These are phyloP conservation scores for Rhagoletis pomonella DNA, from an alignment of 1,140 invertebrate genomes.

Conservation along the genomic window DNA sequence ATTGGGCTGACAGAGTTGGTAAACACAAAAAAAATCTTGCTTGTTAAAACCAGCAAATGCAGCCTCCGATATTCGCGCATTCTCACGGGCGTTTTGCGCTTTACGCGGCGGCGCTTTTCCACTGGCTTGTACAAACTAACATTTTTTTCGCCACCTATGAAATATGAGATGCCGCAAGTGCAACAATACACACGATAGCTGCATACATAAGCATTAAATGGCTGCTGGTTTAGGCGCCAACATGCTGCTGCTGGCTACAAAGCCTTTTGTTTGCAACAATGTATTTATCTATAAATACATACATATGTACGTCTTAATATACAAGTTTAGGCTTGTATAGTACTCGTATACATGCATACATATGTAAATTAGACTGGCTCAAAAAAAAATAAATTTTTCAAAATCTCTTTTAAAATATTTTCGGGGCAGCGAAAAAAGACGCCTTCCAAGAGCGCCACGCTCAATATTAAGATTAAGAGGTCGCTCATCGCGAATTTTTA, in stretches of 20 bases:
- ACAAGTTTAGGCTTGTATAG: no score
- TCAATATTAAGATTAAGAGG: no score
- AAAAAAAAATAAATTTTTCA: no score
- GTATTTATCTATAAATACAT: not conserved
- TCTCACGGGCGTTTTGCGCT: not conserved
- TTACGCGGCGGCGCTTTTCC: not conserved
- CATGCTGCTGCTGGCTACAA: not conserved
- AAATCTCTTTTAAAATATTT: no score
- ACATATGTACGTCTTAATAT: not conserved
- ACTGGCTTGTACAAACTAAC: not conserved
- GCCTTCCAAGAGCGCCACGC: no score
- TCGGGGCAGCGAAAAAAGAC: no score
- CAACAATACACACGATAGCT: conserved; percentile 1
- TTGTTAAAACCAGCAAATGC: not conserved
- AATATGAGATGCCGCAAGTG: conserved; percentile 18
- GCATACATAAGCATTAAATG: not conserved
- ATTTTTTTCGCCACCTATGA: conserved; percentile 35
- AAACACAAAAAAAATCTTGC: not conserved
- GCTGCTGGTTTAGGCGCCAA: not conserved
- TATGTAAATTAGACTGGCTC: not conserved
- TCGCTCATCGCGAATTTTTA: no score
- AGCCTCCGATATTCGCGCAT: not conserved
- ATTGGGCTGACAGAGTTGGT: not conserved
- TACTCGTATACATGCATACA: no score
- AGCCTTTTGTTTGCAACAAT: not conserved